Percentiles rank a stretch among this genome's conserved stretches.
Evolutionary conservation across 1,140 invertebrate genomes (phyloP).

Genomic region (Vanessa tameamea): DNA sequence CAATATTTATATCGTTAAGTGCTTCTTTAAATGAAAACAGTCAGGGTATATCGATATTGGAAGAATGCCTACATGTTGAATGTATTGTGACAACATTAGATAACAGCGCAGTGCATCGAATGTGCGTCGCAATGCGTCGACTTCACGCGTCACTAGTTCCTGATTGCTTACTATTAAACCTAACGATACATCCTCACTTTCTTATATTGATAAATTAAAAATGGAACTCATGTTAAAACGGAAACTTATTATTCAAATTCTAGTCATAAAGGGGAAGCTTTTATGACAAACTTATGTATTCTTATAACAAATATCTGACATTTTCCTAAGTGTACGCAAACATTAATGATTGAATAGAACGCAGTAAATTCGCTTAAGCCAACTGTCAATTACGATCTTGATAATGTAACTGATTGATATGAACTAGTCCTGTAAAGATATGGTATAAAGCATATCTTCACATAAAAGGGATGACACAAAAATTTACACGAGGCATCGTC

Average conservation of each 20-base stretch:
- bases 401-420: conserved; percentile 18
- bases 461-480: conserved; percentile 13
- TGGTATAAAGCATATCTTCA: conserved; percentile 6
- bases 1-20: too few species aligned
- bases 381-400: conserved; percentile 22
- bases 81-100: conserved; percentile 4
- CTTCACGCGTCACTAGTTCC: conserved; percentile 11
- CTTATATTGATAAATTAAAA: not conserved
- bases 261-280: too few species aligned
- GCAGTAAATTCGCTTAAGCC: conserved; percentile 22
- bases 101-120: conserved; percentile 17
- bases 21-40: too few species aligned
- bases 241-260: too few species aligned
- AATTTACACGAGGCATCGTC: not conserved
- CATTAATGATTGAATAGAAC: not conserved
- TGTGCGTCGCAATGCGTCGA: conserved; percentile 24
- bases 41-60: not conserved
- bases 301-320: not conserved
- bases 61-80: not conserved
- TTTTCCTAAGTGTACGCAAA: not conserved
- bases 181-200: not conserved
- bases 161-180: conserved; percentile 12
- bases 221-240: not conserved
- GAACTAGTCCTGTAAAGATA: conserved; percentile 9
- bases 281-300: too few species aligned